Conservation (phyloP, 2,113 vertebrate species). For the Protobothrops flavoviridis region DNA sequence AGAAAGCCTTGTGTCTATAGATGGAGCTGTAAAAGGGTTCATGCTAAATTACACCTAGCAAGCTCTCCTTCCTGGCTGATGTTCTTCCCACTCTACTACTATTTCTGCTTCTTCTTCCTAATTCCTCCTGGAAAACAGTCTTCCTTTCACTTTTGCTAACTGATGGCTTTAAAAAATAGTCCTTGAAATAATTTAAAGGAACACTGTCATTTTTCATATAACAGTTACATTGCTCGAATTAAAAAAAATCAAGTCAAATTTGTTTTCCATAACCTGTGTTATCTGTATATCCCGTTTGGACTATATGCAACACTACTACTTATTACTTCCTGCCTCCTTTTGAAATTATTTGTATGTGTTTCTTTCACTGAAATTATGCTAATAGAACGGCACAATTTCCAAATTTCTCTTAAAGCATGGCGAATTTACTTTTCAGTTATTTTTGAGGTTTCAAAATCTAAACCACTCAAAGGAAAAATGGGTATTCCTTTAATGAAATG, state of each 20-base stretch:
- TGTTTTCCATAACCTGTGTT: neutral
- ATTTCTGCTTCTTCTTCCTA: slow-evolving; percentile 42
- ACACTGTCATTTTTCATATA: slow-evolving; percentile 58
- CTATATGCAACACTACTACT: neutral
- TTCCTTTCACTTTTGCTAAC: slow-evolving; percentile 52
- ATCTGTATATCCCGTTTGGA: slow-evolving; percentile 17
- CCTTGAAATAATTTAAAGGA: slow-evolving; percentile 60
- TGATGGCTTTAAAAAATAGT: slow-evolving; percentile 43
- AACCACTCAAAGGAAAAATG: neutral
- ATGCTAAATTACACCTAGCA: slow-evolving; percentile 68
- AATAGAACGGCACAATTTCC: neutral
- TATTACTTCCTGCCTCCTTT: neutral
- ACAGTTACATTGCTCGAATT: neutral
- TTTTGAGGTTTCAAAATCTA: neutral
- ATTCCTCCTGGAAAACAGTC: slow-evolving; percentile 45
- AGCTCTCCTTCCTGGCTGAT: slow-evolving; percentile 44
- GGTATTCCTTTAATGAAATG: neutral
- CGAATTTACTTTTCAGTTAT: neutral
- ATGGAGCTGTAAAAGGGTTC: slow-evolving; percentile 75
- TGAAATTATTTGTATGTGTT: neutral
- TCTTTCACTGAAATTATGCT: neutral
- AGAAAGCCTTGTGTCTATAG: slow-evolving; percentile 15
- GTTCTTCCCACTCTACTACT: slow-evolving; percentile 26
- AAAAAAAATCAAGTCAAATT: slow-evolving; percentile 6
- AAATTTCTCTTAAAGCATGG: neutral